Conservation (phyloP, 2,888 invertebrate genomes). For the Holacanthella duospinosa region DNA sequence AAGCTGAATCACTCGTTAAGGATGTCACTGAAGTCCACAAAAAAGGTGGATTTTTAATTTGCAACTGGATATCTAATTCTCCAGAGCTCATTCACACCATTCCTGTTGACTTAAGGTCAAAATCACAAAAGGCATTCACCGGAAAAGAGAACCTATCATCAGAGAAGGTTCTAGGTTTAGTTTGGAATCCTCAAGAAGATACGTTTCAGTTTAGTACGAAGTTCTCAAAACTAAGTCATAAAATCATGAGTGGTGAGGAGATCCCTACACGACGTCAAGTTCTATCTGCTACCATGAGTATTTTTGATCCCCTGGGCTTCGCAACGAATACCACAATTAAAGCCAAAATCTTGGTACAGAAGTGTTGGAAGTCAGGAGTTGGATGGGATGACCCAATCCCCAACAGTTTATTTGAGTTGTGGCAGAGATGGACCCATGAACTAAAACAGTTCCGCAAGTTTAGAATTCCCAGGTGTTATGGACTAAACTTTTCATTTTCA, state of each 20-base stretch:
- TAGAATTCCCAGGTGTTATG: conserved; percentile 14
- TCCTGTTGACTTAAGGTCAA: conserved; percentile 4
- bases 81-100: conserved; percentile 3
- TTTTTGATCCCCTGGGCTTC: conserved; percentile 39
- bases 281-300: conserved; percentile 28
- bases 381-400: conserved; percentile 37
- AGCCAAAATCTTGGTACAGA: conserved; percentile 37
- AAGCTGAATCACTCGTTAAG: conserved; percentile 13
- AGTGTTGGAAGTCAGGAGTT: conserved; percentile 33
- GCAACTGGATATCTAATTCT: conserved; percentile 9
- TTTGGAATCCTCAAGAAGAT: conserved; percentile 12
- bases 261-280: conserved; percentile 34
- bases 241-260: background rate
- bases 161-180: conserved; percentile 15
- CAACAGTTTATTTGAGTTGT: background rate
- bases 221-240: background rate
- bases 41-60: conserved; percentile 4
- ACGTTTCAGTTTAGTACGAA: conserved; percentile 11
- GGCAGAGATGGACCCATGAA: conserved; percentile 17
- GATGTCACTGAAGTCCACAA: background rate
- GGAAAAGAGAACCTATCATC: background rate
- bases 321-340: conserved; percentile 29
- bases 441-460: background rate
- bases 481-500: too few species aligned
- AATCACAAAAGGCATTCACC: background rate